Conservation (phyloP, 2,113 vertebrate species). For the Gymnogyps californianus region DNA sequence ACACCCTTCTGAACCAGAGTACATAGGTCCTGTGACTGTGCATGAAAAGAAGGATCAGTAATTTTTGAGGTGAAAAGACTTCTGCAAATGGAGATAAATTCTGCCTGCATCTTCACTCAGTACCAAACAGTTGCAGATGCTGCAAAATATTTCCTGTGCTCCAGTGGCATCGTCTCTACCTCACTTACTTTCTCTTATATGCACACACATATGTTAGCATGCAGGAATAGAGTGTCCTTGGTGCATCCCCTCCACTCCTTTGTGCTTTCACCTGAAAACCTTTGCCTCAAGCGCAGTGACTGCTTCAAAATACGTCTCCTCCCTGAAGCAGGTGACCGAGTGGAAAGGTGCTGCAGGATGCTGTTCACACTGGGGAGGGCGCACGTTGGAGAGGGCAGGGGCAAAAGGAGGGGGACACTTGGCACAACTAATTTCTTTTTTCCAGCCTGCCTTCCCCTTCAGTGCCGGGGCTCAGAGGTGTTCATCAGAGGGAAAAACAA, state of each 20-base stretch:
- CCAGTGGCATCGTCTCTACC: neutral
- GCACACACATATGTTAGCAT: neutral
- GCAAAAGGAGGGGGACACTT: neutral
- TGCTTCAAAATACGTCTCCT: neutral
- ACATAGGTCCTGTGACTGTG: neutral
- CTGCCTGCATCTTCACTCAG: neutral
- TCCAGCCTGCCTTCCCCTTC: neutral
- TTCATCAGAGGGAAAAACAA: neutral
- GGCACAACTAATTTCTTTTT: neutral
- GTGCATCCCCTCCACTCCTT: neutral
- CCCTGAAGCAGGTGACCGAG: neutral
- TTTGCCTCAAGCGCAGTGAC: neutral
- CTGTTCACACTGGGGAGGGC: neutral
- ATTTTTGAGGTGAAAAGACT: neutral
- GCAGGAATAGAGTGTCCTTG: neutral
- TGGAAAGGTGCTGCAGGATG: neutral
- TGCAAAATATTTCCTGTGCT: neutral
- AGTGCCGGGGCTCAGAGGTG: neutral
- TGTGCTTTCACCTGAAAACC: neutral
- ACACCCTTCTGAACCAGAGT: neutral
- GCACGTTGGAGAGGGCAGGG: neutral
- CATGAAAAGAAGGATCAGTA: neutral
- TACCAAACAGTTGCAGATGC: neutral
- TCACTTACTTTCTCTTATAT: neutral
- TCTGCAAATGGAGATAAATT: neutral